Conservation (phyloP, 2,888 invertebrate species). For the Aproaerema taeniolella region DNA sequence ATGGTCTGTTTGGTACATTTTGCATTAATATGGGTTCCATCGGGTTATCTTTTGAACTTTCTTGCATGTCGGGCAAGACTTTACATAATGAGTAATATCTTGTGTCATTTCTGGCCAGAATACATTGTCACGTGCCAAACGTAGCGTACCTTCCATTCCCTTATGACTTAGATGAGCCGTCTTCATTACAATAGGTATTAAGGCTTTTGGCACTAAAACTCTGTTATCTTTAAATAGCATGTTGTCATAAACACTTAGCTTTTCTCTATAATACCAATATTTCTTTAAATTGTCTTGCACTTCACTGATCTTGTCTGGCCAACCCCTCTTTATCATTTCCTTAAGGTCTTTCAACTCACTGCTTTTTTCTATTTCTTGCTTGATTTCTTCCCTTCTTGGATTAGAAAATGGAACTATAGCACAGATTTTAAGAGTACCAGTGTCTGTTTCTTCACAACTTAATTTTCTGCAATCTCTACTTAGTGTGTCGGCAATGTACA, state of each 20-base stretch:
- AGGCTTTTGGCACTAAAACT: constrained; percentile 4
- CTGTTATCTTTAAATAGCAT: constrained; percentile 13
- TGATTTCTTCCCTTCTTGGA: constrained; percentile 1
- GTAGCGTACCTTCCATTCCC: constrained; percentile 7
- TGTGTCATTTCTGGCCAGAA: constrained; percentile 6
- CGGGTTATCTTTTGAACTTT: constrained; percentile 9
- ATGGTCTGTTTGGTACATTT: constrained; percentile 9
- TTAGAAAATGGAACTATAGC: constrained; percentile 5
- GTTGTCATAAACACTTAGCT: constrained; percentile 5
- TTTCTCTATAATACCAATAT: constrained; percentile 15
- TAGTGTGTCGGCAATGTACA: too few species aligned
- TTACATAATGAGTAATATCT: constrained; percentile 3
- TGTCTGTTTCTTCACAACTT: neutral
- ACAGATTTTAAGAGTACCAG: neutral
- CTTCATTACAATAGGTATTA: constrained; percentile 8
- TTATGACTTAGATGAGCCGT: constrained; percentile 5
- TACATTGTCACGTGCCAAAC: constrained; percentile 5
- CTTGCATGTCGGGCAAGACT: neutral
- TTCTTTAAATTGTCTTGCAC: constrained; percentile 10
- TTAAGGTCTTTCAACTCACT: constrained; percentile 3
- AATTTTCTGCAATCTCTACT: constrained; percentile 10
- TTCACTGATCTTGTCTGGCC: constrained; percentile 10
- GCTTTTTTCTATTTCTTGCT: constrained; percentile 3
- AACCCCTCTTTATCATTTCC: constrained; percentile 8
- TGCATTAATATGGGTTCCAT: constrained; percentile 9